Conservation (phyloP, 2,113 vertebrate genomes). For the Gymnogyps californianus region DNA sequence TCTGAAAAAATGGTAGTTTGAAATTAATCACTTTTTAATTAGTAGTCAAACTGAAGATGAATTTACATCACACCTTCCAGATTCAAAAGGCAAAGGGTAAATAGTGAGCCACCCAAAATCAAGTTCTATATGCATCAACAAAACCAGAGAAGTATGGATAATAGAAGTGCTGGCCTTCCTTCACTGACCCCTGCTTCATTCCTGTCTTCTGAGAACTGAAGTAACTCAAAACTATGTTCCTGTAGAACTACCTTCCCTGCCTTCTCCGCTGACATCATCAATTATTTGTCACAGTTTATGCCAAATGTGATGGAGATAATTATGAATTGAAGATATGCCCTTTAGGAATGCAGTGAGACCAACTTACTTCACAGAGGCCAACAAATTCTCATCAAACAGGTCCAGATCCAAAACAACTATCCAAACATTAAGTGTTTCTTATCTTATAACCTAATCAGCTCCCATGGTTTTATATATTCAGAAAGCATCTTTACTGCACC, state of each 20-base stretch:
- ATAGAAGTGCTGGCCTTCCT: not conserved
- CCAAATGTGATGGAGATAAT: not conserved
- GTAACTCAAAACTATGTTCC: not conserved
- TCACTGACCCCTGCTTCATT: not conserved
- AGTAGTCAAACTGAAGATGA: not conserved
- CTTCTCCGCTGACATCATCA: not conserved
- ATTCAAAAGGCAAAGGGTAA: not conserved
- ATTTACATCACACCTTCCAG: not conserved
- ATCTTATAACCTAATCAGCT: not conserved
- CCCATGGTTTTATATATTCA: not conserved
- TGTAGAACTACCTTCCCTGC: not conserved
- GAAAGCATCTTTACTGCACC: not conserved
- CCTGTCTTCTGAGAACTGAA: not conserved
- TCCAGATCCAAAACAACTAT: not conserved
- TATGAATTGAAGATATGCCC: not conserved
- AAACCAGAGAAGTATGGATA: not conserved
- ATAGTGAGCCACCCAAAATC: not conserved
- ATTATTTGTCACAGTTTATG: not conserved
- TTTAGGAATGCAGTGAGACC: not conserved
- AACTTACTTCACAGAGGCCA: not conserved
- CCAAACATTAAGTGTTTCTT: not conserved
- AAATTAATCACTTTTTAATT: not conserved
- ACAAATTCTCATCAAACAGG: not conserved
- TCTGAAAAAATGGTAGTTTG: constrained; percentile 66
- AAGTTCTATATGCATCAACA: not conserved